Base-by-base conservation (phyloP, 2,113 vertebrate genomes). In the Mus spicilegus region DNA sequence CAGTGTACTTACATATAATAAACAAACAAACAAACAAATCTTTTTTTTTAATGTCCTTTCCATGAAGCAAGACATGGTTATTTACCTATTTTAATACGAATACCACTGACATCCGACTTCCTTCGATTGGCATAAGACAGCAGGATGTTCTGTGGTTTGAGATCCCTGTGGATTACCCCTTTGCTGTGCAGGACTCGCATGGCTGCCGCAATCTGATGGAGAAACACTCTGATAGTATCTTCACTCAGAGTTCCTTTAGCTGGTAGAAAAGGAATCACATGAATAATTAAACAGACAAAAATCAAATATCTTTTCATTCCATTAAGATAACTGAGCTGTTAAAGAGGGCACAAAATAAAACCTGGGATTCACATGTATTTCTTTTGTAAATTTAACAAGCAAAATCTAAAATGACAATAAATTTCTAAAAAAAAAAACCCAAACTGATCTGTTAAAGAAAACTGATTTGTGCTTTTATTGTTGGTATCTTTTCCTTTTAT, bases 81-180 rank as follows among this genome's bases (percentile, higher is more conserved):
- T 82, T 96, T 98, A 99, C 99, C 99, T 98, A 99, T 99, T 99
- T 99, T 99, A 98, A 99, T 98, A 92, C 99, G 99, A 61, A 99
- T 99, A 98, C 99, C 99, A 17, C 99, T 99, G 98, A 99, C 97
- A 39, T 98, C 99, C 11, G 99, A 98, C 97, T 99, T 99, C 94
- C 99, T 99, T 76, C 99, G 99, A 72, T 97, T 99, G 61, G 98
- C 97, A 0, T 99, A 99, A 2, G 99, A 99, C 95, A 99, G 92
- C 82, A 99, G 98, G 86, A 99, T 99, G 97, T 99, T 99, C 98
- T 99, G 99, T 0, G 99, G 99, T 82, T 99, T 99, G 24, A 99
- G 99, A 93, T 99, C 99, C 26, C 99, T 98, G 96, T 99, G 99
- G 97, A 99, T 99, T 97, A 99, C 99, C 78, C 99, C 99, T 97